These are phyloP conservation scores for Siphlonurus alternatus DNA, from an alignment of 2,888 invertebrate genomes.

Conservation along the genomic window DNA sequence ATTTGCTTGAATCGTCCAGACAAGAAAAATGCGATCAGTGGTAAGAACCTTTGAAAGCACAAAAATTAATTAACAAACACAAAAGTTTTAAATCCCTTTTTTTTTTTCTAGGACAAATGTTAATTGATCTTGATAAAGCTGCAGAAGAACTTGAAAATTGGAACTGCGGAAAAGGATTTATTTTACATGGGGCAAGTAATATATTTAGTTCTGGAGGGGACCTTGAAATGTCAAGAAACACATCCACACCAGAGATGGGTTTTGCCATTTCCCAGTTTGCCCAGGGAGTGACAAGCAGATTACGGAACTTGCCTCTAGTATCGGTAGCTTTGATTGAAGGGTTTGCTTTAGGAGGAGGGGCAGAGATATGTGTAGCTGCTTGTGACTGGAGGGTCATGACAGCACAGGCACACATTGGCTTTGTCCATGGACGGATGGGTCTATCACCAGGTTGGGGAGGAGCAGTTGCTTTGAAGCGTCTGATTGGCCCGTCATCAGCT, in stretches of 20 bases:
- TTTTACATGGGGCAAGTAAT: conserved; percentile 27
- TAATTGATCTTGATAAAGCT: conserved; percentile 29
- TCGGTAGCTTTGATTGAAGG: conserved; percentile 31
- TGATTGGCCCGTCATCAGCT: conserved; percentile 26
- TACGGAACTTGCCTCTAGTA: conserved; percentile 29
- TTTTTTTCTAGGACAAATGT: conserved; percentile 30
- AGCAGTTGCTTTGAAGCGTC: conserved; percentile 24
- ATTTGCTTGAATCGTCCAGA: conserved; percentile 26
- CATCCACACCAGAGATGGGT: conserved; percentile 22
- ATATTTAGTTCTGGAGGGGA: conserved; percentile 38
- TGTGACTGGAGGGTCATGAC: conserved; percentile 32
- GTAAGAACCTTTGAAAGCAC: conserved; percentile 18
- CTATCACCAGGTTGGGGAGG: conserved; percentile 34
- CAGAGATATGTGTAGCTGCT: conserved; percentile 28
- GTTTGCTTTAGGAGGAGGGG: conserved; percentile 34
- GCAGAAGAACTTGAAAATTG: conserved; percentile 28
- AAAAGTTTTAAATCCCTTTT: too few relatives aligned
- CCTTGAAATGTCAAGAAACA: conserved; percentile 24
- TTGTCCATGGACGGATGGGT: conserved; percentile 31
- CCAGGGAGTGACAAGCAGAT: conserved; percentile 25
- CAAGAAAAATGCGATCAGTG: conserved; percentile 30
- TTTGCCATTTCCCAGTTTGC: conserved; percentile 28
- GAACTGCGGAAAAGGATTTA: conserved; percentile 27
- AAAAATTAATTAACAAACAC: too few relatives aligned
- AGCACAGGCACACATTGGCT: conserved; percentile 24